Percentiles rank a stretch among this genome's conserved stretches.
These are phyloP conservation scores for Pantherophis guttatus DNA, from an alignment of 2,113 vertebrate genomes.

Conservation along the genomic window DNA sequence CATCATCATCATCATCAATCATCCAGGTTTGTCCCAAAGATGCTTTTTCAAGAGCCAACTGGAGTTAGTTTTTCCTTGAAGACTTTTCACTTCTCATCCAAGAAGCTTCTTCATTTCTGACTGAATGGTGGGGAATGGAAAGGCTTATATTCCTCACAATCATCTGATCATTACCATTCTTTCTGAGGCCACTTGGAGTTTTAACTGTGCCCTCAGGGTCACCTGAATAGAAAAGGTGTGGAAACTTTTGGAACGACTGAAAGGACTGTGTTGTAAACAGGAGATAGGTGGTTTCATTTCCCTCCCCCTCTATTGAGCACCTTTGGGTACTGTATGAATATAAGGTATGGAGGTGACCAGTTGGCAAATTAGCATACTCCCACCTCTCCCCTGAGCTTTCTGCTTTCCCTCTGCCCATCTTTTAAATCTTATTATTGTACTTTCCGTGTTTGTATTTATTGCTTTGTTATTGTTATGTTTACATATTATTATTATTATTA, in stretches of 20 bases:
- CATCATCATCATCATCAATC: too few relatives aligned
- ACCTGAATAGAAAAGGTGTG: neutral
- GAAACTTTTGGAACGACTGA: neutral
- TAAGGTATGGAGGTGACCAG: too few relatives aligned
- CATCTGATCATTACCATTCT: neutral
- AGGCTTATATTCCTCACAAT: too few relatives aligned
- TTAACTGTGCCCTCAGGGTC: neutral
- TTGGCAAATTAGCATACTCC: neutral
- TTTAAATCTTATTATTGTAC: too few relatives aligned
- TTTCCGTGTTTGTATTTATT: neutral
- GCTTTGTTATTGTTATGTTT: neutral
- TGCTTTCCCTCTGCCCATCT: neutral
- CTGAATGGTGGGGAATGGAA: neutral
- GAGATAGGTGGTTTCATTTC: neutral
- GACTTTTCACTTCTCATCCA: neutral
- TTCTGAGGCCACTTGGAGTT: neutral
- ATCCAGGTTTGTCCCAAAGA: neutral
- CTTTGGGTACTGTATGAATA: neutral
- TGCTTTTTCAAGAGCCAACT: neutral
- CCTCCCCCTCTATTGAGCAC: neutral
- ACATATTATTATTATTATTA: too few relatives aligned
- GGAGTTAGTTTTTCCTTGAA: neutral
- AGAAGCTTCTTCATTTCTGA: neutral
- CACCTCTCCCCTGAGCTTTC: neutral
- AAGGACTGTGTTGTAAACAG: neutral